These are phyloP conservation scores for Oryzias dopingdopingensis DNA, from an alignment of 2,797 vertebrate species.

Conservation along the genomic window DNA sequence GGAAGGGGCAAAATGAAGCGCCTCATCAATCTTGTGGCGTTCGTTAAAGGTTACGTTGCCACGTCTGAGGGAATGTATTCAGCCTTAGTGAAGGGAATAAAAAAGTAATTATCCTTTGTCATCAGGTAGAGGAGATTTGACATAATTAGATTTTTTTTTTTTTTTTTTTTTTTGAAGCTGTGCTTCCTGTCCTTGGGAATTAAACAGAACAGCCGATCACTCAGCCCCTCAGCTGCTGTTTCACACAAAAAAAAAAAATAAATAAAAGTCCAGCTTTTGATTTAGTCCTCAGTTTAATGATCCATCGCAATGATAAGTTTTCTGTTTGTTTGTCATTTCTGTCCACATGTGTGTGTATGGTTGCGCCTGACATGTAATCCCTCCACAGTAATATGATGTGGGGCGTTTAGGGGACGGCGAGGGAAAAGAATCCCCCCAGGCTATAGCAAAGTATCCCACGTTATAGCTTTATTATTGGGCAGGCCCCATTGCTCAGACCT, in stretches of 20 bases:
- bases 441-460: slow-evolving; percentile 33
- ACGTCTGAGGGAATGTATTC: slow-evolving; percentile 68
- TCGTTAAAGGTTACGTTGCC: slow-evolving; percentile 79
- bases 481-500: slow-evolving; percentile 35
- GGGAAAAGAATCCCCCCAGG: slow-evolving; percentile 31
- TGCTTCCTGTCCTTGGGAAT: slow-evolving; percentile 68
- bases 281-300: slow-evolving; percentile 33
- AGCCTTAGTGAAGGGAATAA: slow-evolving; percentile 69
- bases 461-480: slow-evolving; percentile 43
- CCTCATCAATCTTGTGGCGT: slow-evolving; percentile 78
- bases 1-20: slow-evolving; percentile 61
- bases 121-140: slow-evolving; percentile 77
- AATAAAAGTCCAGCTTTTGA: slow-evolving; percentile 6
- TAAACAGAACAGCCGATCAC: slow-evolving; percentile 62
- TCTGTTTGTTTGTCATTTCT: slow-evolving; percentile 10
- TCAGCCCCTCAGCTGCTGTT: slow-evolving; percentile 39
- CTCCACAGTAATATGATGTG: slow-evolving; percentile 15
- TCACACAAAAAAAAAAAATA: slow-evolving; percentile 20
- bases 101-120: slow-evolving; percentile 84
- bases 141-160: slow-evolving; percentile 73
- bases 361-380: slow-evolving; percentile 11
- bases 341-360: slow-evolving; percentile 19
- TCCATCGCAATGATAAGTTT: slow-evolving; percentile 29
- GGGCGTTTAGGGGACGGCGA: slow-evolving; percentile 1
- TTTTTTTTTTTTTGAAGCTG: slow-evolving; percentile 55